Evolutionary conservation across 2,113 vertebrate species (phyloP), one percentile per base, ranked within the genome.

Genomic region (Rattus rattus): DNA sequence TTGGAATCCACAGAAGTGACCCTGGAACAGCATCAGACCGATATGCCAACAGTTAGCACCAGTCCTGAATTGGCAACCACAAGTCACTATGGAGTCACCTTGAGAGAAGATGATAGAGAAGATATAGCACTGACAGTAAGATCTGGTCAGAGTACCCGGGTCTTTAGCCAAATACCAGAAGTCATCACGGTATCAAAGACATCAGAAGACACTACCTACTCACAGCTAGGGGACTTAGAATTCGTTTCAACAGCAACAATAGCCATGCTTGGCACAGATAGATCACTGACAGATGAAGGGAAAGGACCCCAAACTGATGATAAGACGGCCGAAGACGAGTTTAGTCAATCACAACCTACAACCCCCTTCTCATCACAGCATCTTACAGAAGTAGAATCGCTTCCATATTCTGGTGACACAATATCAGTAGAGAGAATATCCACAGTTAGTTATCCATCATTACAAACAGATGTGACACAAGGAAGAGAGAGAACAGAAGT

Each of bases 11-110:
- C 97, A 85, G 95, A 97, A 84, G 95, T 96, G 59, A 96, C 97
- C 54, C 86, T 98, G 95, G 98, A 98, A 98, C 98, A 43, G 43
- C 43, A 93, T 0, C 98, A 98, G 98, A 98, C 97, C 93, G 98
- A 98, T 39, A 92, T 96, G 94, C 96, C 98, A 86, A 28, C 98
- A 56, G 94, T 97, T 80, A 98, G 98, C 91, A 89, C 98, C 65
- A 73, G 97, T 92, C 97, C 98, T 92, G 97, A 98, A 85, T 75
- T 90, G 88, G 87, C 95, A 36, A 93, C 97, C 63, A 95, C 95
- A 26, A 92, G 63, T 81, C 96, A 9, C 65, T 90, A 97, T 81
- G 96, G 92, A 87, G 65, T 97, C 76, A 91, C 97, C 4, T 52
- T 80, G 85, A 94, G 97, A 95, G 79, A 98, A 94, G 97, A 97